Evolutionary conservation across 2,888 invertebrate genomes (phyloP).

Genomic region (Diachrysia chrysitis): DNA sequence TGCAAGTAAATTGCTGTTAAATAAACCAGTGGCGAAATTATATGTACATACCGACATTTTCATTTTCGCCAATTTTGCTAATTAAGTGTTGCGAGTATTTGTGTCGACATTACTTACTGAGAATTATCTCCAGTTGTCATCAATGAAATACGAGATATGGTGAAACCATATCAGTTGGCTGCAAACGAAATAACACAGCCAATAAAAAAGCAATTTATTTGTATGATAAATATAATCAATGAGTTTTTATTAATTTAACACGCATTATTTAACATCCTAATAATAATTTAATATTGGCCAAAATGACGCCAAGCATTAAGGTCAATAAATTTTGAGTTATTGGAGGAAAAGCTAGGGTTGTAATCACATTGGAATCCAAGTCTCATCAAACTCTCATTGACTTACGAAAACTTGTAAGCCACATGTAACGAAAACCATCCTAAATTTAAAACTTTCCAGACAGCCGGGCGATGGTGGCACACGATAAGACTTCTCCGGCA

Average conservation of each 20-base stretch:
- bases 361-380: not conserved
- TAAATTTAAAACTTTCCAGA: conserved; percentile 51
- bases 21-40: not conserved
- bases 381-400: not conserved
- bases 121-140: conserved; percentile 42
- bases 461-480: conserved; percentile 36
- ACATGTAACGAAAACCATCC: conserved; percentile 32
- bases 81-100: conserved; percentile 42
- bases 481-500: conserved; percentile 48
- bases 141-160: conserved; percentile 40
- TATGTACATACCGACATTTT: conserved; percentile 18
- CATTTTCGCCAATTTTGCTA: conserved; percentile 11
- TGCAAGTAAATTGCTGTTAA: not conserved
- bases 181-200: conserved; percentile 20
- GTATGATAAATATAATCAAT: not conserved
- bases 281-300: too few species aligned
- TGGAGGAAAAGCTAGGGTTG: not conserved
- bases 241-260: conserved; percentile 9
- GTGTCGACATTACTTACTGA: conserved; percentile 40
- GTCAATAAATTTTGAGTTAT: not conserved
- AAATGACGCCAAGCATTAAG: too few species aligned
- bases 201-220: conserved; percentile 37
- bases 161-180: conserved; percentile 43
- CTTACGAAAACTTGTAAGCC: conserved; percentile 19
- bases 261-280: too few species aligned